Evolutionary conservation across 2,888 invertebrate species (phyloP), one percentile per base, ranked within the genome.

Genomic region (Drosophila colorata): DNA sequence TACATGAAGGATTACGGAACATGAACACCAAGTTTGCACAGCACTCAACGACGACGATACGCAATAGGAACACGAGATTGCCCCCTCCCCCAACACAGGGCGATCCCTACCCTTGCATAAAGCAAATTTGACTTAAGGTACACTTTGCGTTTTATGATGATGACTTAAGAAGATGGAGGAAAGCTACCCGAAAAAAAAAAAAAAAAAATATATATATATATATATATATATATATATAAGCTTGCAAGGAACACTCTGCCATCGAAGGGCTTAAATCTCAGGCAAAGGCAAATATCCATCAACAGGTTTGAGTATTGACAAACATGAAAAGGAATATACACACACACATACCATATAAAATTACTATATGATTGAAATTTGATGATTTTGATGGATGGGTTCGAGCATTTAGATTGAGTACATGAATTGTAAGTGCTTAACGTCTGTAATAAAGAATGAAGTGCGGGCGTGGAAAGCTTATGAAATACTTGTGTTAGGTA

Each of bases 301-400:
- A 88, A 82, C 82, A 82, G 82, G 82, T 82, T 74, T 67, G 48
- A 55, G 61, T 52, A 80, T 82, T 86, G 88, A 67, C 88, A 86
- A 69, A 88, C 68, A 72, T 64, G 74, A 71, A 83, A 67, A 25
- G 83, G 16, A 80, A 65, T 69, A 37, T 25, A 40, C 20, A 47
- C 52, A 74, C 52, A 74, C 46, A 71, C 33, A 67, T 41, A 56
- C 37, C 53, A 82, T 66, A 77, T 77, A 69, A 80, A 79, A 61
- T 75, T 68, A 66, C 65, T 63, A 60, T 77, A 74, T 78, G 78
- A 84, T 80, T 70, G 78, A 81, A 84, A 84, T 77, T 80, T 78
- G 84, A 77, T 77, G 66, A 57, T 69, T 76, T 71, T 72, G 69
- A 60, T 38, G 68, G 58, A 78, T 78, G 46, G 52, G 14, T 16